phyloP scores from a whole-genome alignment of 2,888 invertebrate species.

The Lycia hirtaria region DNA sequence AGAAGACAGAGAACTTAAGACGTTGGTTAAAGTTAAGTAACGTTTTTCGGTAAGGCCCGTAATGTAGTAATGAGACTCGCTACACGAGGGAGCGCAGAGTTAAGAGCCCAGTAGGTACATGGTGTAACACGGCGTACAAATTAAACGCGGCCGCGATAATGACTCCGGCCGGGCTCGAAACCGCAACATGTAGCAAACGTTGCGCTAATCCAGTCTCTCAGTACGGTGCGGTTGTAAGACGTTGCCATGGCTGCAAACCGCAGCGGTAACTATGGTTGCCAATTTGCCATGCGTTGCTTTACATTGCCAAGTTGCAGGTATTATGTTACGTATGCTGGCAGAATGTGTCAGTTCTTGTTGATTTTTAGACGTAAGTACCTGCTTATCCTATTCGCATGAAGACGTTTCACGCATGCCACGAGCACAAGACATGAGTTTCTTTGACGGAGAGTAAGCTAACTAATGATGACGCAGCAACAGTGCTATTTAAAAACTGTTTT shows the following conservation, averaged over 20 bases:
- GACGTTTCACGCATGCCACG: too few species aligned
- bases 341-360: slow-evolving; percentile 50
- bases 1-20: too few species aligned
- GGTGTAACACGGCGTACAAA: slow-evolving; percentile 76
- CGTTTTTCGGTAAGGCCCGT: too few species aligned
- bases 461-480: too few species aligned
- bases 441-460: too few species aligned
- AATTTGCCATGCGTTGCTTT: background rate
- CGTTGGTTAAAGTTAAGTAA: too few species aligned
- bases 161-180: slow-evolving; percentile 56
- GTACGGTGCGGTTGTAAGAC: slow-evolving; percentile 29
- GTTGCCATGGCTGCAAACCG: slow-evolving; percentile 30
- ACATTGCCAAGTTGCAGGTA: slow-evolving; percentile 49
- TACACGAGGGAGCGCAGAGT: slow-evolving; percentile 34
- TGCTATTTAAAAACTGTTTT: too few species aligned
- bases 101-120: slow-evolving; percentile 52
- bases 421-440: too few species aligned
- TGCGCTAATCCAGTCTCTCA: slow-evolving; percentile 42
- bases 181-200: slow-evolving; percentile 51
- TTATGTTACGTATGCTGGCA: slow-evolving; percentile 29
- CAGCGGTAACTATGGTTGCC: slow-evolving; percentile 32
- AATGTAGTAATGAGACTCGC: slow-evolving; percentile 42
- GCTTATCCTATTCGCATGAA: background rate
- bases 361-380: slow-evolving; percentile 32
- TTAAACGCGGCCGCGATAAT: slow-evolving; percentile 77